Evolutionary conservation across 2,888 invertebrate species (phyloP).

Genomic region (Dasysyrphus albostriatus): DNA sequence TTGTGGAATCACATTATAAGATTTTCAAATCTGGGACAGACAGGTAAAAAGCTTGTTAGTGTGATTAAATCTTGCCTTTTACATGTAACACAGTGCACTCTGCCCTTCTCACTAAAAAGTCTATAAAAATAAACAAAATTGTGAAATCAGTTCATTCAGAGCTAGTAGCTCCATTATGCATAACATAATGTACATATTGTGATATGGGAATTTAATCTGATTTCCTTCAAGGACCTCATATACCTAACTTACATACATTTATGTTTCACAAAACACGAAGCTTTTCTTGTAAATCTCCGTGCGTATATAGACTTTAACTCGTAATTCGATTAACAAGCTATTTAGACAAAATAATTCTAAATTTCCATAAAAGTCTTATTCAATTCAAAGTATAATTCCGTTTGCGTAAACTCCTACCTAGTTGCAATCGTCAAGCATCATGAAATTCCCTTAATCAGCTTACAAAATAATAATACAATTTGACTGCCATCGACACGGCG

Average conservation of each 20-base stretch:
- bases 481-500: conserved; percentile 2
- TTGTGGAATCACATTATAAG: too few relatives aligned
- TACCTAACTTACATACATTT: not conserved
- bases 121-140: too few relatives aligned
- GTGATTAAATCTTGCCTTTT: too few relatives aligned
- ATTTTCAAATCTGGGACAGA: too few relatives aligned
- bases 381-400: conserved; percentile 31
- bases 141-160: too few relatives aligned
- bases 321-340: conserved; percentile 15
- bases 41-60: too few relatives aligned
- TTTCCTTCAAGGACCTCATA: too few relatives aligned
- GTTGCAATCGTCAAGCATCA: conserved; percentile 19
- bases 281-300: not conserved
- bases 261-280: not conserved
- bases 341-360: conserved; percentile 22
- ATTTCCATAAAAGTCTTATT: conserved; percentile 31
- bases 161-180: too few relatives aligned
- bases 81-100: too few relatives aligned
- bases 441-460: conserved; percentile 37
- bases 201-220: too few relatives aligned
- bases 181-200: too few relatives aligned
- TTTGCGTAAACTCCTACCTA: conserved; percentile 12
- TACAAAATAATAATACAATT: conserved; percentile 40
- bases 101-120: too few relatives aligned
- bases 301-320: not conserved